Evolutionary conservation across 2,113 vertebrate genomes (phyloP), one percentile per base, ranked within the genome.

Genomic region (Cricetomys ansorgei): DNA sequence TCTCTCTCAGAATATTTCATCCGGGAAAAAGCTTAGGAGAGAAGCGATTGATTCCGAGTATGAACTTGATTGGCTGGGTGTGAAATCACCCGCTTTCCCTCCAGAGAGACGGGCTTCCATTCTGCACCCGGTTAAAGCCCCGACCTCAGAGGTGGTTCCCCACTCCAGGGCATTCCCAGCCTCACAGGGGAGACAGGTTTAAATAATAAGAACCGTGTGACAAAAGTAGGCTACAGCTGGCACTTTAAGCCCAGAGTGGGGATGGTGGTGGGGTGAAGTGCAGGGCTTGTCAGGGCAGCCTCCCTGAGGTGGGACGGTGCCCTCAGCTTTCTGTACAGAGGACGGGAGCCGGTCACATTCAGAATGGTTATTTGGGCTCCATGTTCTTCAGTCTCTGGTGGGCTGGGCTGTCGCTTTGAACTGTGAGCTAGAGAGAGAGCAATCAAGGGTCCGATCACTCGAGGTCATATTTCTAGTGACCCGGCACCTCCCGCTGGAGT

Each of bases 1-100:
- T 59, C 67, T 72, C 83, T 79, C 89, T 89, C 73, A 69, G 77
- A 89, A n/a, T 70, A 37, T 83, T 87, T 98, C 57, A 50, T 64
- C 79, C 57, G 43, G 50, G 45, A 59, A 62, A 95, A 77, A 95
- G 55, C 40, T 76, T 59, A 10, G 48, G 48, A 37, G 55, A 69
- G n/a, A 92, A 59, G 57, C 73, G 34, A 91, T 15, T 13, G 80
- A 83, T 27, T 57, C 81, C 16, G 34, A 29, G 8, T 29, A 50
- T 17, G 34, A 72, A 72, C 37, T 70, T 64, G 48, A n/a, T n/a
- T 91, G 89, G 45, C 29, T 23, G 31, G 48, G 83, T 92, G 64
- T 84, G 55, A 37, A 29, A 45, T 73, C n/a, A 70, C 16, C 75
- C 93, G 23, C 16, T 57, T 89, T 79, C 77, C 55, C 31, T 76